Evolutionary conservation across 2,797 vertebrate species (phyloP).

Genomic region (Periophthalmus magnuspinnatus): DNA sequence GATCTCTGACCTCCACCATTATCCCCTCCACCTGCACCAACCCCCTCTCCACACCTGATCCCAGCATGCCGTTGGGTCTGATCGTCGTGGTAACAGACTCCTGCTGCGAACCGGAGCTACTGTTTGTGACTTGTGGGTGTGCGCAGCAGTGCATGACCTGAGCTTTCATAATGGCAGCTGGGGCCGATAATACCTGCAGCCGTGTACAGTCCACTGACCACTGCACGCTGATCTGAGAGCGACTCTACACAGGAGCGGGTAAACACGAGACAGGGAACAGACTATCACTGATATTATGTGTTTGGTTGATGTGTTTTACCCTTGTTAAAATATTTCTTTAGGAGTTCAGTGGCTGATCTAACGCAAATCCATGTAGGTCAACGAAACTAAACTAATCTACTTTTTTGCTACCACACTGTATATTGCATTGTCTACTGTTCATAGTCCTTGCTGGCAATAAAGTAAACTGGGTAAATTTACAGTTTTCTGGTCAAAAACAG

Average conservation of each 20-base stretch:
- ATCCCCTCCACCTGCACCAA: not conserved
- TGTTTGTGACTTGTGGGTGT: conserved; percentile 10
- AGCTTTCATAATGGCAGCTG: conserved; percentile 26
- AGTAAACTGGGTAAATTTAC: no score
- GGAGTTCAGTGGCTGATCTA: no score
- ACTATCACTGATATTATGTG: not conserved
- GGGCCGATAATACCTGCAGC: conserved; percentile 40
- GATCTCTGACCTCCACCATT: not conserved
- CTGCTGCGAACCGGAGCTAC: not conserved
- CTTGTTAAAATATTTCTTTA: no score
- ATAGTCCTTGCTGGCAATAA: no score
- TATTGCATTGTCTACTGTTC: no score
- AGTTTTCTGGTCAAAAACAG: no score
- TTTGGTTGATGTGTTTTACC: not conserved
- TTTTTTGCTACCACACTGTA: no score
- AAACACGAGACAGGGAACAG: conserved; percentile 26
- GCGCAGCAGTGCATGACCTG: conserved; percentile 24
- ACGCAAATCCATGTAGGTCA: no score
- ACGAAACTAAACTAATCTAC: no score
- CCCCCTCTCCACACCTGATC: conserved; percentile 2
- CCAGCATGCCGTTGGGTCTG: conserved; percentile 15
- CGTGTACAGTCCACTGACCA: conserved; percentile 24
- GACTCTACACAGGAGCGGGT: conserved; percentile 21
- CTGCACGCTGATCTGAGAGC: not conserved
- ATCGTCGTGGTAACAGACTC: conserved; percentile 1